Evolutionary conservation across 2,888 invertebrate species (phyloP), one percentile per base, ranked within the genome.

Genomic region (Lasius fuliginosus): DNA sequence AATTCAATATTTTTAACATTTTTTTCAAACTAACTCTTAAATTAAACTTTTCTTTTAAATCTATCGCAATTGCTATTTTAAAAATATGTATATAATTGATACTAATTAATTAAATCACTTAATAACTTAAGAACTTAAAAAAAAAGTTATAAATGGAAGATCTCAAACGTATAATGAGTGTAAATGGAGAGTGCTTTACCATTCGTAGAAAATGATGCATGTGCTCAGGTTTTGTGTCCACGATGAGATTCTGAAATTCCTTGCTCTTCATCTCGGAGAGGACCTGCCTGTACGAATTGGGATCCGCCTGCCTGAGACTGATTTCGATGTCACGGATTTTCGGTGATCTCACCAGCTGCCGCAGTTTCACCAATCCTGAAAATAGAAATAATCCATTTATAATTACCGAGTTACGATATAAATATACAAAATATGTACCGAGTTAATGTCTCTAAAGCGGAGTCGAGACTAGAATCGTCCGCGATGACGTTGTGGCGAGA

Each of bases 231-330:
- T 96, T 96, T 9, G 97, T 97, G 94, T 98, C 98, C 83, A 98
- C 97, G 85, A 98, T 96, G 89, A 98, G 96, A 93, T 97, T 97
- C 92, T 96, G 96, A 92, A 98, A 97, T 94, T 97, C 97, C 92
- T 97, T 97, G 92, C 96, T 96, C 95, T 98, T 98, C 91, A 98
- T 96, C 93, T 97, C 97, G 92, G 96, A 96, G 74, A 97, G 95
- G 67, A 97, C 96, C 86, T 96, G 96, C 86, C 97, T 95, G 94
- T 97, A 97, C 77, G 96, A 96, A 68, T 96, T 96, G 36, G 96
- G 96, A 94, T 97, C 96, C 36, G 97, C 96, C 93, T 97, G 97
- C 49, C 97, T 95, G 84, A 97, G 95, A 89, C 97, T 96, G 68
- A 98, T 96, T 94, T 97, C 97, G 79, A 97, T 95, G 67, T 96